Conservation (phyloP, 2,888 invertebrate species). For the Acleris sparsana region DNA sequence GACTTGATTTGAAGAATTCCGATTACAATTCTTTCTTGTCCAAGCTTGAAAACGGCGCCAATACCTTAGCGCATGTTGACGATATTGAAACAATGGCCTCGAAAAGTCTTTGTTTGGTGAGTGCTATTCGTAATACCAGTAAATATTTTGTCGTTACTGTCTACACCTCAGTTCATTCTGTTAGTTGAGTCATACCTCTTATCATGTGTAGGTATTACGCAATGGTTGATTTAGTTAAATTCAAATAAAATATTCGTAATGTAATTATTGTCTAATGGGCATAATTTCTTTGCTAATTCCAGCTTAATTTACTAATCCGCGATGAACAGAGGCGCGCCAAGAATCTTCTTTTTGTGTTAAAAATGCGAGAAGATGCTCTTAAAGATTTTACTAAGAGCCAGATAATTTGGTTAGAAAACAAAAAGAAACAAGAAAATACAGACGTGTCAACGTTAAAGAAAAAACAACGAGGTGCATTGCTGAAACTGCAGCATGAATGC, state of each 20-base stretch:
- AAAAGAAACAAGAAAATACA: conserved; percentile 74
- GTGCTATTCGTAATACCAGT: conserved; percentile 68
- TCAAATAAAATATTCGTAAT: background rate
- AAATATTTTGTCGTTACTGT: conserved; percentile 57
- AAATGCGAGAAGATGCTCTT: conserved; percentile 77
- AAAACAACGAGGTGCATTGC: conserved; percentile 85
- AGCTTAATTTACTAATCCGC: conserved; percentile 80
- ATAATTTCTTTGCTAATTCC: conserved; percentile 46
- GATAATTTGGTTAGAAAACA: conserved; percentile 76
- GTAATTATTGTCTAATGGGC: conserved; percentile 19
- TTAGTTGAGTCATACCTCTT: conserved; percentile 31
- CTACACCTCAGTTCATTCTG: conserved; percentile 42
- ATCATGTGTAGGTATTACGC: conserved; percentile 33
- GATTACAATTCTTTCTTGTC: conserved; percentile 66
- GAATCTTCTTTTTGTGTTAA: conserved; percentile 73
- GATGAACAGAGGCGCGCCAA: conserved; percentile 80
- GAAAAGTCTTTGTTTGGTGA: conserved; percentile 80
- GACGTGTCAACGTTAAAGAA: conserved; percentile 84
- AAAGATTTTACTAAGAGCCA: conserved; percentile 79
- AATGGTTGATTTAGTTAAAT: conserved; percentile 26
- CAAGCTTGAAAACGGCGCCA: conserved; percentile 65
- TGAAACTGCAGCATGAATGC: conserved; percentile 86
- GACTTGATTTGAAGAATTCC: conserved; percentile 55
- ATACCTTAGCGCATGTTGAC: conserved; percentile 46
- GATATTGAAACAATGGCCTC: conserved; percentile 77